These are phyloP conservation scores for Holacanthella duospinosa DNA, from an alignment of 2,888 invertebrate species.

Conservation along the genomic window DNA sequence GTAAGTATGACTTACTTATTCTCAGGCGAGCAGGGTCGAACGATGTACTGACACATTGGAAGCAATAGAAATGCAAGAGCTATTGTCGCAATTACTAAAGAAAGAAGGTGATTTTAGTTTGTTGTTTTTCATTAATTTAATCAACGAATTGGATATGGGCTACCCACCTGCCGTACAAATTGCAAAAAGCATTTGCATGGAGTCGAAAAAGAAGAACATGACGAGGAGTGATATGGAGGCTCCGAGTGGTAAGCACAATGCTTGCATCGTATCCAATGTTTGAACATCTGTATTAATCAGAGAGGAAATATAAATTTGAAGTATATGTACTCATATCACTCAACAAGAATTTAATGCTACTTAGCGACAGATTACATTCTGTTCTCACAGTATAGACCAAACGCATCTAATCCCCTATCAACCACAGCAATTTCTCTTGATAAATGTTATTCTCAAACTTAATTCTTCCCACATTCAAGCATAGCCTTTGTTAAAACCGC, in stretches of 20 bases:
- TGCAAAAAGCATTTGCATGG: constrained; percentile 91
- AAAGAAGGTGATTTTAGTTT: constrained; percentile 17
- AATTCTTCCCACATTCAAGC: too few relatives aligned
- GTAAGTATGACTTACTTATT: constrained; percentile 50
- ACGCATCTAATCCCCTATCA: too few relatives aligned
- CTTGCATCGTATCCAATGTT: constrained; percentile 93
- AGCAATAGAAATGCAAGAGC: constrained; percentile 90
- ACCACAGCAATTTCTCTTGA: too few relatives aligned
- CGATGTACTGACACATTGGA: constrained; percentile 94
- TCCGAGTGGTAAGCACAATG: constrained; percentile 86
- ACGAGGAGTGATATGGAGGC: constrained; percentile 90
- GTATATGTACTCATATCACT: too few relatives aligned
- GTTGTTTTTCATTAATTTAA: neutral
- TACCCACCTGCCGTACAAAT: constrained; percentile 92
- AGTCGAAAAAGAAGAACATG: constrained; percentile 99
- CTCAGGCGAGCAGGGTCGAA: constrained; percentile 70
- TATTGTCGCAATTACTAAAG: constrained; percentile 84
- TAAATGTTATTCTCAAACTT: too few relatives aligned
- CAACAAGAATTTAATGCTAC: too few relatives aligned
- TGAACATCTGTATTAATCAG: constrained; percentile 54
- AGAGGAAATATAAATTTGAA: neutral
- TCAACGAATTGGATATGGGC: constrained; percentile 14
- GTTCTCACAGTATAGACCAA: too few relatives aligned
- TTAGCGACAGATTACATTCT: too few relatives aligned
- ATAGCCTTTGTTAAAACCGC: too few relatives aligned